phyloP scores from a whole-genome alignment of 2,888 invertebrate genomes.

The Notodonta ziczac region DNA sequence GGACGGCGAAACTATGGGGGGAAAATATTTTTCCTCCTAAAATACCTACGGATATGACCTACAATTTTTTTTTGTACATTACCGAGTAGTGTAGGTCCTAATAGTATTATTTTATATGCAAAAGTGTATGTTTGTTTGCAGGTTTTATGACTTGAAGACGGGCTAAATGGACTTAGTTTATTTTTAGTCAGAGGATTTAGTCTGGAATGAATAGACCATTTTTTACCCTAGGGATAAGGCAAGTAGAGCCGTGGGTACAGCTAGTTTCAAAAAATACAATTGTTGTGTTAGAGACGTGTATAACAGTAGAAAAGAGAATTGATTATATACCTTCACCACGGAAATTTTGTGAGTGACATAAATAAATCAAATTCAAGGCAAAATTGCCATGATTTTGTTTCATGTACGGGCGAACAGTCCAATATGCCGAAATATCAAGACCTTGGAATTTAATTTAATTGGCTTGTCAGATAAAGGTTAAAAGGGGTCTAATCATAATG shows the following conservation, averaged over 20 bases:
- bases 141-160: too few relatives aligned
- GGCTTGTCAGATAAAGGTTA: constrained; percentile 41
- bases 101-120: neutral
- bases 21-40: constrained; percentile 48
- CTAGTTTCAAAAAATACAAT: too few relatives aligned
- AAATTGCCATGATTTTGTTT: neutral
- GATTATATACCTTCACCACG: too few relatives aligned
- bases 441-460: constrained; percentile 42
- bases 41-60: constrained; percentile 14
- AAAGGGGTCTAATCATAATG: constrained; percentile 45
- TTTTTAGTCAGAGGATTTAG: too few relatives aligned
- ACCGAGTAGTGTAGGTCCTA: neutral
- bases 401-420: constrained; percentile 11
- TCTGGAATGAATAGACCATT: too few relatives aligned
- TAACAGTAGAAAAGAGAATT: too few relatives aligned
- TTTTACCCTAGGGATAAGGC: too few relatives aligned
- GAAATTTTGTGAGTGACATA: too few relatives aligned
- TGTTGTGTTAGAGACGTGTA: too few relatives aligned
- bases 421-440: constrained; percentile 33
- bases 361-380: neutral
- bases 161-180: too few relatives aligned
- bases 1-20: constrained; percentile 48
- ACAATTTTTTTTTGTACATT: neutral
- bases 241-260: too few relatives aligned
- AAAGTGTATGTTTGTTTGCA: too few relatives aligned